Percentiles rank a stretch among this genome's conserved stretches.
Conservation (phyloP, 1,140 invertebrate genomes). For the Drosophila virilis region DNA sequence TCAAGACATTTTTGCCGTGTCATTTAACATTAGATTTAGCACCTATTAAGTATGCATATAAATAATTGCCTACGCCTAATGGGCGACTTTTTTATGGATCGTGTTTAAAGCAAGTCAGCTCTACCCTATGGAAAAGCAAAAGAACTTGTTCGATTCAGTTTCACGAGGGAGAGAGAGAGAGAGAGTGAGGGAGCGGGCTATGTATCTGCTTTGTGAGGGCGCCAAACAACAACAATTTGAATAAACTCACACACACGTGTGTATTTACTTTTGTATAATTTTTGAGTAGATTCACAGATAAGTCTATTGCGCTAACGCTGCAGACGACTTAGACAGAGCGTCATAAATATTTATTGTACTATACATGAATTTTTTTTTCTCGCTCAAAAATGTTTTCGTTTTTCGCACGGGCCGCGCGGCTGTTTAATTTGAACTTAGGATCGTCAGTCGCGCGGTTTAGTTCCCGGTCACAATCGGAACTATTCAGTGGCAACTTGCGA, state of each 20-base stretch:
- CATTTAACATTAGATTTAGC: constrained; percentile 20
- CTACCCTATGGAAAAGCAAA: constrained; percentile 40
- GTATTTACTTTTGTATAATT: constrained; percentile 28
- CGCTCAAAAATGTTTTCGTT: constrained; percentile 67
- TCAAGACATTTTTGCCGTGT: constrained; percentile 7
- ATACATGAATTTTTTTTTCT: constrained; percentile 51
- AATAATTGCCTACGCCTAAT: neutral
- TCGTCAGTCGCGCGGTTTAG: constrained; percentile 57
- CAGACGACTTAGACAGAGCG: constrained; percentile 65
- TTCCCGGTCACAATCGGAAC: constrained; percentile 63
- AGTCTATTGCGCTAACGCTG: constrained; percentile 47
- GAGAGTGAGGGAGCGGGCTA: neutral
- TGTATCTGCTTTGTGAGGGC: constrained; percentile 1
- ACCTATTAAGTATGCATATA: constrained; percentile 4
- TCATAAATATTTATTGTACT: constrained; percentile 77
- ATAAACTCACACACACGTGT: constrained; percentile 30
- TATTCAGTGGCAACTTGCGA: constrained; percentile 54
- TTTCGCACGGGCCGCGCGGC: constrained; percentile 48
- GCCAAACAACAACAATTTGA: constrained; percentile 53
- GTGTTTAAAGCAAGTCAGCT: constrained; percentile 55
- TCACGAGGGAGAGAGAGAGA: constrained; percentile 31
- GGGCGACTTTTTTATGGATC: constrained; percentile 32
- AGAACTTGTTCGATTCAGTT: constrained; percentile 59
- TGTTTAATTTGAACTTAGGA: constrained; percentile 51
- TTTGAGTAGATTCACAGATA: constrained; percentile 55